Evolutionary conservation across 2,888 invertebrate species (phyloP).

Genomic region (Ornithoptera alexandrae): DNA sequence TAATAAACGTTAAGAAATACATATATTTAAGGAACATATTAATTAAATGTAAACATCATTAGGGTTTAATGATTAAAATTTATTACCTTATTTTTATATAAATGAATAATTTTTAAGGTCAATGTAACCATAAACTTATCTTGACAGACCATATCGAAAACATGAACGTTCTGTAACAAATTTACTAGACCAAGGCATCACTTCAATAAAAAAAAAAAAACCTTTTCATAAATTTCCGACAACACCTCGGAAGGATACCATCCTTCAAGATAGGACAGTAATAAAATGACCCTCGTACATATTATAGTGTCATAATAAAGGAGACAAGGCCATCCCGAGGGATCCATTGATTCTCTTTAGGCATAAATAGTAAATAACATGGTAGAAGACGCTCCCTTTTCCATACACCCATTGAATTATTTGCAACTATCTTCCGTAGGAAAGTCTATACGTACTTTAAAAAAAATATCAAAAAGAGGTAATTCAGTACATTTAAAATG

Average conservation of each 20-base stretch:
- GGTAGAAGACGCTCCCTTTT: conserved; percentile 29
- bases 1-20: too few relatives aligned
- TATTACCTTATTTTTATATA: not conserved
- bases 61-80: too few relatives aligned
- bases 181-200: conserved; percentile 51
- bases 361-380: conserved; percentile 66
- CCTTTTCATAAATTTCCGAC: conserved; percentile 62
- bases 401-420: conserved; percentile 23
- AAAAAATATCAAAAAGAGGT: conserved; percentile 8
- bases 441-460: conserved; percentile 1
- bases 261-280: conserved; percentile 65
- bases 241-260: conserved; percentile 53
- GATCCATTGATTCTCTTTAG: conserved; percentile 68
- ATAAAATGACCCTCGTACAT: conserved; percentile 69
- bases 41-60: too few relatives aligned
- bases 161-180: conserved; percentile 44
- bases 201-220: conserved; percentile 43
- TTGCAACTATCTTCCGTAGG: conserved; percentile 21
- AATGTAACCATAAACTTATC: conserved; percentile 31
- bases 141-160: conserved; percentile 31
- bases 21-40: too few relatives aligned
- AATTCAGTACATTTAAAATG: conserved; percentile 5
- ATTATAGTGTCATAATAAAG: conserved; percentile 67
- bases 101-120: not conserved
- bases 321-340: conserved; percentile 57